Conservation (phyloP, 1,140 invertebrate genomes). For the Drosophila tsacasi region DNA sequence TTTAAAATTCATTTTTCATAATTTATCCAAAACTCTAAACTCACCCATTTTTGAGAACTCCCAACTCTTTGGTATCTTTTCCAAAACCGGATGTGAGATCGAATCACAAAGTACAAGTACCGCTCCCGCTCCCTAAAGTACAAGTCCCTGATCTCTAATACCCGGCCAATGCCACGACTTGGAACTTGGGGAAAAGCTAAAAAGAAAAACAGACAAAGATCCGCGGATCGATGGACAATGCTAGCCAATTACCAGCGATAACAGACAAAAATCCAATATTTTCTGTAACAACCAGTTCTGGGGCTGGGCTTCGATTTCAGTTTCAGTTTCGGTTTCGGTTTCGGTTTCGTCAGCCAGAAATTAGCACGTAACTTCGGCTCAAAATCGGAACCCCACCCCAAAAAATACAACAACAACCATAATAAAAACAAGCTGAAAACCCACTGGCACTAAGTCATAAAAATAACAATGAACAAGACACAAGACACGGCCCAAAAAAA, state of each 20-base stretch:
- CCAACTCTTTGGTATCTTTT: background rate
- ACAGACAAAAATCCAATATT: constrained; percentile 31
- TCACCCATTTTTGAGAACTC: background rate
- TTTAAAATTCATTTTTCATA: background rate
- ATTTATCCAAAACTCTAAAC: no score
- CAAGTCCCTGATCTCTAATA: constrained; percentile 38
- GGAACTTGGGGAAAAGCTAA: constrained; percentile 10
- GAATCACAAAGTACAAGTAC: background rate
- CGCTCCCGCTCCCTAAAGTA: background rate
- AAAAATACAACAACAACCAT: constrained; percentile 1
- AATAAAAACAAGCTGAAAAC: constrained; percentile 21
- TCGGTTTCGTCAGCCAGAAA: constrained; percentile 56
- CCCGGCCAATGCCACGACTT: constrained; percentile 36
- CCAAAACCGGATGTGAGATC: constrained; percentile 11
- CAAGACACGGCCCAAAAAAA: constrained; percentile 46
- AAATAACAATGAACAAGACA: constrained; percentile 72
- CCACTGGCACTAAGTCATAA: constrained; percentile 68
- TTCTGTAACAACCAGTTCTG: constrained; percentile 43
- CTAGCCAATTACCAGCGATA: constrained; percentile 59
- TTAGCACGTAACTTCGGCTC: constrained; percentile 47
- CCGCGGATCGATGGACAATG: constrained; percentile 31
- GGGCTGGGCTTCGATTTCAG: constrained; percentile 28
- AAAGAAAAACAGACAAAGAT: constrained; percentile 38
- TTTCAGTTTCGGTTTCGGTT: constrained; percentile 49
- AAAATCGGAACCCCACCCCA: constrained; percentile 13